phyloP scores from a whole-genome alignment of 2,113 vertebrate genomes.

The Malaclemys terrapin region DNA sequence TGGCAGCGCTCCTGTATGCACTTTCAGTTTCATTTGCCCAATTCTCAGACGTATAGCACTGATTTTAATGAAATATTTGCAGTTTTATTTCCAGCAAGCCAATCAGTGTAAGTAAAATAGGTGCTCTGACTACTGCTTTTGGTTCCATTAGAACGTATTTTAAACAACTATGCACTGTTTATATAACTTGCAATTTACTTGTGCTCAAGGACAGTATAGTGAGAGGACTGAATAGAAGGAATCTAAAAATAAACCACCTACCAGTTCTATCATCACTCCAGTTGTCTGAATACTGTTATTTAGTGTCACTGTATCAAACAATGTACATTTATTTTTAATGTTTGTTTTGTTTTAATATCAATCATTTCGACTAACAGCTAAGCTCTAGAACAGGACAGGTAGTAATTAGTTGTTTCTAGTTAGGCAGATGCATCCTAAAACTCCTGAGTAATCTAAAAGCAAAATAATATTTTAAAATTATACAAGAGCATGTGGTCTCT shows the following conservation, averaged over 20 bases:
- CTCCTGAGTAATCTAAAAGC: not conserved
- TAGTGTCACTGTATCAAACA: not conserved
- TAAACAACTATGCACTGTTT: not conserved
- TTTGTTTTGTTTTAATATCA: not conserved
- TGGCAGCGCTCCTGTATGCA: constrained; percentile 33
- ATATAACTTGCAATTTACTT: not conserved
- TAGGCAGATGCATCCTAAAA: not conserved
- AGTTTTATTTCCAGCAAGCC: constrained; percentile 43
- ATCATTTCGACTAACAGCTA: not conserved
- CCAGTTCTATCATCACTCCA: not conserved
- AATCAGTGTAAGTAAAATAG: constrained; percentile 11
- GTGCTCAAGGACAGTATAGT: not conserved
- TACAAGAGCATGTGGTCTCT: not conserved
- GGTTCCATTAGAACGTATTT: constrained; percentile 32
- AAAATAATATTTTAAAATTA: constrained; percentile 8
- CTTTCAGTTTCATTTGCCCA: constrained; percentile 49
- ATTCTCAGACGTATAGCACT: constrained; percentile 24
- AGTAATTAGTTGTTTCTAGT: not conserved
- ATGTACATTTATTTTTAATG: not conserved
- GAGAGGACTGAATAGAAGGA: not conserved
- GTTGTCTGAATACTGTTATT: not conserved
- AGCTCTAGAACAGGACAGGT: not conserved
- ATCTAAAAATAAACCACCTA: constrained; percentile 19
- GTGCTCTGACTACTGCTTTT: constrained; percentile 1
- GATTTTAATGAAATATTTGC: constrained; percentile 48